Percentiles rank a stretch among this genome's conserved stretches.
These are phyloP conservation scores for Ceratosolen solmsi DNA, from an alignment of 1,140 invertebrate species.

Conservation along the genomic window DNA sequence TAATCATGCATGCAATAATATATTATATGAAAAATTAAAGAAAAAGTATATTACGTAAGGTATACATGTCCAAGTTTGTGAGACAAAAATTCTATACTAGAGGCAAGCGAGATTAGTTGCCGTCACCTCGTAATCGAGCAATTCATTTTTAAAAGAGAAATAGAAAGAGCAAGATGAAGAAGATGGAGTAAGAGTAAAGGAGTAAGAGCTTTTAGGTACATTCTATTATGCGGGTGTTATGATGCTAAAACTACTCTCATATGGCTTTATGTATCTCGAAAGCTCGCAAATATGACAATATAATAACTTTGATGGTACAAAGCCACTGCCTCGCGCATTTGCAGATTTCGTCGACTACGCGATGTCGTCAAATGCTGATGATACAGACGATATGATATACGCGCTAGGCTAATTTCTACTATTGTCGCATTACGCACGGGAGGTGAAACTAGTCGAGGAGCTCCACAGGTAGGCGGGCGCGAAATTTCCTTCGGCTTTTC, in stretches of 20 bases:
- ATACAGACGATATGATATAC: slow-evolving; percentile 70
- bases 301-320: slow-evolving; percentile 72
- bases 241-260: slow-evolving; percentile 59
- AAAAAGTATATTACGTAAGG: too few species aligned
- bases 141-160: too few species aligned
- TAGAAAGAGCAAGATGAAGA: not conserved
- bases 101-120: too few species aligned
- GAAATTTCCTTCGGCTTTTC: not conserved
- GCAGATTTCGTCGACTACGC: slow-evolving; percentile 13
- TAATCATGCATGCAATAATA: too few species aligned
- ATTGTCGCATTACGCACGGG: slow-evolving; percentile 64
- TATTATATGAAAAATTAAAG: too few species aligned
- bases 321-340: slow-evolving; percentile 60
- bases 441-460: slow-evolving; percentile 62
- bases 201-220: not conserved
- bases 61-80: too few species aligned
- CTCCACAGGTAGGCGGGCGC: slow-evolving; percentile 43
- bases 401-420: slow-evolving; percentile 65
- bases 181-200: slow-evolving; percentile 33
- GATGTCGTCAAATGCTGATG: slow-evolving; percentile 69
- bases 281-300: slow-evolving; percentile 65
- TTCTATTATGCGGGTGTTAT: slow-evolving; percentile 52
- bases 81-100: too few species aligned
- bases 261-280: slow-evolving; percentile 61
- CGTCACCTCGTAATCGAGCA: too few species aligned